These are phyloP conservation scores for Isaurus tuberculatus DNA, from an alignment of 92 coral and sea anemone genomes.

Conservation along the genomic window DNA sequence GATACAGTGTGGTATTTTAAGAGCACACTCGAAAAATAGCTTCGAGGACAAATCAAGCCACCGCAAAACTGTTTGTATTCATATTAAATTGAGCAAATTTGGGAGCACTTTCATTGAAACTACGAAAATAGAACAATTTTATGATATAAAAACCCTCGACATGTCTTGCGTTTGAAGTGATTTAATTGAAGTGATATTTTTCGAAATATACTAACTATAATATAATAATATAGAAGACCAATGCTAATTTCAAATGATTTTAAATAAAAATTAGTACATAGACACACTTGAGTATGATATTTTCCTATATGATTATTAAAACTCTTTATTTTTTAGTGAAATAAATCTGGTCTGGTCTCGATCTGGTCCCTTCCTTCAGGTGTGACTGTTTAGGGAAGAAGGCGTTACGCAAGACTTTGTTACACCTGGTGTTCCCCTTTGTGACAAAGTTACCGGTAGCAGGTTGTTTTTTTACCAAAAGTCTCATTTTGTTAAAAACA, in stretches of 20 bases:
- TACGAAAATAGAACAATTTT: conserved; percentile 21
- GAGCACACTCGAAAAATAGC: conserved; percentile 6
- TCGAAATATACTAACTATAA: background rate
- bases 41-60: conserved; percentile 11
- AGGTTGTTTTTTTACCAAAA: background rate
- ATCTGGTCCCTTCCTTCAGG: too few species aligned
- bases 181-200: conserved; percentile 16
- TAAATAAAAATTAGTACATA: too few species aligned
- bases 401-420: conserved; percentile 3
- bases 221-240: too few species aligned
- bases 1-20: background rate
- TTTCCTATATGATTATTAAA: too few species aligned
- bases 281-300: too few species aligned
- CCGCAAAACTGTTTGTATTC: conserved; percentile 31
- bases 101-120: background rate
- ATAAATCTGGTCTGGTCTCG: too few species aligned
- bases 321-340: too few species aligned
- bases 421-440: background rate
- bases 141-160: background rate
- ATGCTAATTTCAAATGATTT: too few species aligned
- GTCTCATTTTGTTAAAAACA: background rate
- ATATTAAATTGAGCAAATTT: background rate
- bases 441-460: background rate
- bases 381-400: too few species aligned
- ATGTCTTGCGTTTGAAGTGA: background rate